Conservation (phyloP, 2,888 invertebrate genomes). For the Synanthedon andrenaeformis region DNA sequence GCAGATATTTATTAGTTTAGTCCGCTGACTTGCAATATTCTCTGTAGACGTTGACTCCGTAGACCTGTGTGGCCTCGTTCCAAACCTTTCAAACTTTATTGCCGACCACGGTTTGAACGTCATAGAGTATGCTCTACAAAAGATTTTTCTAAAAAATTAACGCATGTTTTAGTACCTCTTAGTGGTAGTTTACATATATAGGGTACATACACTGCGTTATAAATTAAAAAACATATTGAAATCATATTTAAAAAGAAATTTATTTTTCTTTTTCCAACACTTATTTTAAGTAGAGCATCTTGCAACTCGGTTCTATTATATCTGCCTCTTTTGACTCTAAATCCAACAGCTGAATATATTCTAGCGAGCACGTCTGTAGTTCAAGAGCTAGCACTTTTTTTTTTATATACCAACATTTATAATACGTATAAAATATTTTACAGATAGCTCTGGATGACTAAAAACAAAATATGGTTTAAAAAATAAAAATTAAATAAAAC, state of each 20-base stretch:
- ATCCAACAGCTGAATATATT: constrained; percentile 22
- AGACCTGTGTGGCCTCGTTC: background rate
- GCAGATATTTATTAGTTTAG: background rate
- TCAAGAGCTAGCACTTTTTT: constrained; percentile 1
- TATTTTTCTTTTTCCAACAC: no score
- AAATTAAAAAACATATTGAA: no score
- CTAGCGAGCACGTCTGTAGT: constrained; percentile 5
- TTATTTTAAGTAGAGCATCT: background rate
- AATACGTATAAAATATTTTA: no score
- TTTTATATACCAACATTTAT: no score
- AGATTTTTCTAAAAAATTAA: background rate
- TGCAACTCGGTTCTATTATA: constrained; percentile 6
- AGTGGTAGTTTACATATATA: no score
- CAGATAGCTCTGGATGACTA: no score
- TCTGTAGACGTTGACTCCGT: background rate
- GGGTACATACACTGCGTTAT: no score
- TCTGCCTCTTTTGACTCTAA: constrained; percentile 12
- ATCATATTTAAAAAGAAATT: no score
- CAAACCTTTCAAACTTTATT: background rate
- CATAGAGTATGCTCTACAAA: background rate
- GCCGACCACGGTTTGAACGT: background rate
- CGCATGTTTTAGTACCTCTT: no score
- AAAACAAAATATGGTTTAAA: no score
- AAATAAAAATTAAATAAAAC: no score
- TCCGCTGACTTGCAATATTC: background rate